A percentile compares a stretch with the other conserved stretches of the same genome.
Conservation (phyloP, 2,797 vertebrate genomes). For the Coreius guichenoti region DNA sequence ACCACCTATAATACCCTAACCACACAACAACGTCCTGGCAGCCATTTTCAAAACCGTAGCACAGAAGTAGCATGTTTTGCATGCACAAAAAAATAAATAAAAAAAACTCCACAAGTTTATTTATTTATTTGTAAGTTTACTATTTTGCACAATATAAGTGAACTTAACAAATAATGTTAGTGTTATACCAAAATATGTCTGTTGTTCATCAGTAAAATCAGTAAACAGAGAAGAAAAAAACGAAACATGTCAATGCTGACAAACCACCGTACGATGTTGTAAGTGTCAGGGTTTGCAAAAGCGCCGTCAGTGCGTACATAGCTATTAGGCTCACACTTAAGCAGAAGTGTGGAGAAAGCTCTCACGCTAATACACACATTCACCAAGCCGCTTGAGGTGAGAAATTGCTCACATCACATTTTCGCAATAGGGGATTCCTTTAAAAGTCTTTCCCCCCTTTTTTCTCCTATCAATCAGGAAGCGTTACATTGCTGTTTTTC, state of each 20-base stretch:
- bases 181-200: constrained; percentile 64
- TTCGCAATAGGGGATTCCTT: constrained; percentile 47
- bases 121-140: constrained; percentile 68
- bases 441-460: constrained; percentile 29
- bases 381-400: constrained; percentile 51
- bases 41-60: background rate
- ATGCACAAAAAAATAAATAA: background rate
- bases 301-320: constrained; percentile 39
- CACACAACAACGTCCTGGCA: background rate
- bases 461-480: constrained; percentile 49
- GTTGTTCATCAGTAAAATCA: constrained; percentile 67
- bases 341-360: constrained; percentile 52
- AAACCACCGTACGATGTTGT: constrained; percentile 13
- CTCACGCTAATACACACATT: constrained; percentile 56
- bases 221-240: constrained; percentile 54
- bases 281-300: constrained; percentile 44
- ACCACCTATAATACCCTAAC: background rate
- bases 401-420: constrained; percentile 49
- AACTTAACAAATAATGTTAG: constrained; percentile 33
- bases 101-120: too few relatives aligned
- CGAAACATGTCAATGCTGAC: background rate
- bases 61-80: background rate
- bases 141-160: background rate
- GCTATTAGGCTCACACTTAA: constrained; percentile 55
- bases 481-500: constrained; percentile 37